A percentile compares a stretch with the other conserved stretches of the same genome.
Conservation (phyloP, 2,113 vertebrate species). For the Taurulus bubalis region DNA sequence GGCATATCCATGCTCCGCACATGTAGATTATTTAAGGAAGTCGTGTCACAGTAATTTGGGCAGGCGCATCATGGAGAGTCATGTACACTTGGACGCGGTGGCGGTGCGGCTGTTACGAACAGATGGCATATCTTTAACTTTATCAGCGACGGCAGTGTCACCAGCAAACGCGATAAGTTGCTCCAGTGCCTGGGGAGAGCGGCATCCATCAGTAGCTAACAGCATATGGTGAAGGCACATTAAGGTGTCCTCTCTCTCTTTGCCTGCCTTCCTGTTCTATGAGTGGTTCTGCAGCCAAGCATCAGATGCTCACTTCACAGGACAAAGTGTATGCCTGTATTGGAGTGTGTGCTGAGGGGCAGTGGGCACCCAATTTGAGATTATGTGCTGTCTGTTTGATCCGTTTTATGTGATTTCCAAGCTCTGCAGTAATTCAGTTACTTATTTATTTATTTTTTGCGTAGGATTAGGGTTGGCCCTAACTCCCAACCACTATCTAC, state of each 20-base stretch:
- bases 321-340: slow-evolving; percentile 35
- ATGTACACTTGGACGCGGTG: slow-evolving; percentile 20
- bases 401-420: slow-evolving; percentile 48
- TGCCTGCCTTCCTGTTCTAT: slow-evolving; percentile 36
- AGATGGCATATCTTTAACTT: slow-evolving; percentile 81
- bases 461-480: neutral
- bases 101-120: slow-evolving; percentile 57
- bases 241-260: slow-evolving; percentile 61
- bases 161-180: slow-evolving; percentile 62
- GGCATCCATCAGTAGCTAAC: slow-evolving; percentile 68
- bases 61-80: neutral
- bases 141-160: slow-evolving; percentile 59
- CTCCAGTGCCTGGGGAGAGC: slow-evolving; percentile 57
- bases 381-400: slow-evolving; percentile 42
- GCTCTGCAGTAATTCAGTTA: slow-evolving; percentile 22
- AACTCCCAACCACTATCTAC: neutral
- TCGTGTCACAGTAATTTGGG: slow-evolving; percentile 10
- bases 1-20: neutral
- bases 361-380: slow-evolving; percentile 47
- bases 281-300: slow-evolving; percentile 61
- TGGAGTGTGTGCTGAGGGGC: slow-evolving; percentile 8
- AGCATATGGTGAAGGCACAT: slow-evolving; percentile 73
- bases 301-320: slow-evolving; percentile 72
- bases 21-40: slow-evolving; percentile 27
- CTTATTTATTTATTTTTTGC: slow-evolving; percentile 29